Evolutionary conservation across 2,113 vertebrate species (phyloP).

Genomic region (Andinoacara biseriatus): DNA sequence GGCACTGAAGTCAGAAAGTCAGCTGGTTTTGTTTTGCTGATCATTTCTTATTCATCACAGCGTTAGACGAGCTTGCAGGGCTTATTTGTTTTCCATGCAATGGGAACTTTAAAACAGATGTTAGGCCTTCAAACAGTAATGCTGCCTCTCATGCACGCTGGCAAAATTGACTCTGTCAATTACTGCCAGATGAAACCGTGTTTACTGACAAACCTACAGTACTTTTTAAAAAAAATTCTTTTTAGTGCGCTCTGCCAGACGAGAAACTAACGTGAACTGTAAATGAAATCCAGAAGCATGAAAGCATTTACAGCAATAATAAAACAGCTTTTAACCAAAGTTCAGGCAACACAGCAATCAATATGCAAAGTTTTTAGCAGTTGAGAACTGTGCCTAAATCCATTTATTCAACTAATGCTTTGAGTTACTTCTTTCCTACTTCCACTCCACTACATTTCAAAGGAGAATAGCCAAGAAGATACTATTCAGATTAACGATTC

Average conservation of each 20-base stretch:
- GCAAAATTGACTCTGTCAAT: not conserved
- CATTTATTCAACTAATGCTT: too few species aligned
- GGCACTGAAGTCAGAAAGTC: constrained; percentile 14
- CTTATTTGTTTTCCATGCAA: constrained; percentile 12
- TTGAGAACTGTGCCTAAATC: not conserved
- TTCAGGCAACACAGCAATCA: not conserved
- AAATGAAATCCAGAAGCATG: not conserved
- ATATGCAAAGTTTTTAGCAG: not conserved
- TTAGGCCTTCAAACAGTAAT: not conserved
- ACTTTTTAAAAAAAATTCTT: not conserved
- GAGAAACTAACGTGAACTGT: not conserved
- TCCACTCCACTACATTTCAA: too few species aligned
- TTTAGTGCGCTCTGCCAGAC: not conserved
- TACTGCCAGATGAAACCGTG: not conserved
- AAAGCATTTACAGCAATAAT: not conserved
- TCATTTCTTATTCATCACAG: constrained; percentile 59
- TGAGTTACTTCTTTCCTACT: too few species aligned
- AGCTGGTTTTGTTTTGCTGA: constrained; percentile 37
- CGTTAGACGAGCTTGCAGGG: constrained; percentile 16
- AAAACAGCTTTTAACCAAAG: not conserved
- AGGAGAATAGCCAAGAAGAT: too few species aligned
- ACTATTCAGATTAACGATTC: too few species aligned
- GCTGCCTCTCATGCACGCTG: not conserved
- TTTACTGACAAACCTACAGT: not conserved
- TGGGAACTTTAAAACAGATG: constrained; percentile 23